Conservation (phyloP, 2,888 invertebrate species). For the Pristionchus fissidentatus region DNA sequence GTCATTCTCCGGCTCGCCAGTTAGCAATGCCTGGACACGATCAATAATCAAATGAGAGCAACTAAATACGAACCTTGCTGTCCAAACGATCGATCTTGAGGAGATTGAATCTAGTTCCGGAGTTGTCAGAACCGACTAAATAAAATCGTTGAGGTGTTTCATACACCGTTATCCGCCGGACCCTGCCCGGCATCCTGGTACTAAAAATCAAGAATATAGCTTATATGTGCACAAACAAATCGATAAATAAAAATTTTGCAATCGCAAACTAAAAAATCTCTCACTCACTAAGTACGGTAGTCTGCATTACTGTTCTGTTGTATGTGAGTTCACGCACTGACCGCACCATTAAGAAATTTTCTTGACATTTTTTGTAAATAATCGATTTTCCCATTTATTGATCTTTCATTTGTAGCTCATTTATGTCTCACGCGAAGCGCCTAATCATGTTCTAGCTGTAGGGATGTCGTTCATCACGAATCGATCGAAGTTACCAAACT, state of each 20-base stretch:
- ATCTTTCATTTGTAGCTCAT: not conserved
- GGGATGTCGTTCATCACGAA: slow-evolving; percentile 47
- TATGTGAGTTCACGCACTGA: not conserved
- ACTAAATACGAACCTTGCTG: not conserved
- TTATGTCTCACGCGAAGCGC: no score
- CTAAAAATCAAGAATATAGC: not conserved
- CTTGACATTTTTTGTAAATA: not conserved
- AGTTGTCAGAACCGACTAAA: slow-evolving; percentile 89
- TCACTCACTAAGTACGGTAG: not conserved
- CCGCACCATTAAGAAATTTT: no score
- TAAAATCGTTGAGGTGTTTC: slow-evolving; percentile 84
- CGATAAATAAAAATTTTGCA: not conserved
- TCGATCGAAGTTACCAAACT: slow-evolving; percentile 43
- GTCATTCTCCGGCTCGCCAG: slow-evolving; percentile 71
- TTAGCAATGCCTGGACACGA: slow-evolving; percentile 57
- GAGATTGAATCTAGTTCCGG: slow-evolving; percentile 90
- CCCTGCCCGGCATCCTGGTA: slow-evolving; percentile 58
- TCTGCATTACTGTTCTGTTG: not conserved
- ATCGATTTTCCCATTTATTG: not conserved
- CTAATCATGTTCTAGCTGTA: not conserved
- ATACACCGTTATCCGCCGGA: slow-evolving; percentile 69
- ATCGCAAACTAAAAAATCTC: not conserved
- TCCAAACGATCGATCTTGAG: slow-evolving; percentile 93
- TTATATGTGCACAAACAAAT: not conserved
- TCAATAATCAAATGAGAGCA: not conserved